Percentiles rank a stretch among this genome's conserved stretches.
Conservation (phyloP, 2,797 vertebrate genomes). For the Amphiprion clarkii region DNA sequence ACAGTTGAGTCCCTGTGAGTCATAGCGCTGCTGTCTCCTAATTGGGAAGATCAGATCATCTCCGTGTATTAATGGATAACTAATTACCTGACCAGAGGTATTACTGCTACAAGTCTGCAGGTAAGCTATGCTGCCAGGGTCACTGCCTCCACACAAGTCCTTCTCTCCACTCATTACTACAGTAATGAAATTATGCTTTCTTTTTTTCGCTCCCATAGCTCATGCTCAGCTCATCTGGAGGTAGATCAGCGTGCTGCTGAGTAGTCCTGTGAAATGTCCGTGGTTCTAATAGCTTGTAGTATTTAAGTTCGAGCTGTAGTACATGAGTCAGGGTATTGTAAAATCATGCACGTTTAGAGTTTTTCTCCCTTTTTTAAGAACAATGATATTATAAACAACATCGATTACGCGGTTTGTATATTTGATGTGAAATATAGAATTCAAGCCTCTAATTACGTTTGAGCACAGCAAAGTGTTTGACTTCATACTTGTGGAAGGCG, state of each 20-base stretch:
- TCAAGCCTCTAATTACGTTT: neutral
- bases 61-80: constrained; percentile 82
- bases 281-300: constrained; percentile 36
- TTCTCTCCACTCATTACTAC: constrained; percentile 76
- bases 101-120: constrained; percentile 80
- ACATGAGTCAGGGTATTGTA: constrained; percentile 4
- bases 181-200: constrained; percentile 78
- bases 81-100: constrained; percentile 84
- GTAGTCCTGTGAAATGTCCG: constrained; percentile 49
- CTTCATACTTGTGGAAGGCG: constrained; percentile 23
- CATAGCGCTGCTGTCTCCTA: constrained; percentile 59
- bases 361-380: neutral
- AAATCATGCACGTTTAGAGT: neutral
- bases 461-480: constrained; percentile 21
- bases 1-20: constrained; percentile 59
- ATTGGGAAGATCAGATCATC: constrained; percentile 81
- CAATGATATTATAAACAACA: constrained; percentile 1
- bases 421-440: constrained; percentile 32
- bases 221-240: constrained; percentile 50
- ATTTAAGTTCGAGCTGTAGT: constrained; percentile 20
- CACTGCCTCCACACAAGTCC: constrained; percentile 71
- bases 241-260: constrained; percentile 46
- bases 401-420: neutral
- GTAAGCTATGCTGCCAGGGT: constrained; percentile 75
- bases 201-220: constrained; percentile 29